Evolutionary conservation across 2,888 invertebrate genomes (phyloP).

Genomic region (Parascotia fuliginaria): DNA sequence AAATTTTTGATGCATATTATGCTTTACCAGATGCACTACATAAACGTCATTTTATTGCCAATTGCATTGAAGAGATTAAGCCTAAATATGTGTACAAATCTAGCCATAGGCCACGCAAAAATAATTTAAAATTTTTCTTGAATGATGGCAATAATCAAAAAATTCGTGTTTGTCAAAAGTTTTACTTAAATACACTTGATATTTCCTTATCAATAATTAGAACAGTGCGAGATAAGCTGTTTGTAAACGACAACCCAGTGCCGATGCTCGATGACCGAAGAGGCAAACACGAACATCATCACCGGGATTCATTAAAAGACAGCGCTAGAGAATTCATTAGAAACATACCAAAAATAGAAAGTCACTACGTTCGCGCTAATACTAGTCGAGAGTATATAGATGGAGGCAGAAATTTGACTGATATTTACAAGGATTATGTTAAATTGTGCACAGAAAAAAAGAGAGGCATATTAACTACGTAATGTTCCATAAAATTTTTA

Average conservation of each 20-base stretch:
- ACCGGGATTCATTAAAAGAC: conserved; percentile 3
- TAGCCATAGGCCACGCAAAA: conserved; percentile 2
- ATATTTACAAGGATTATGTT: conserved; percentile 7
- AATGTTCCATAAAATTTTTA: conserved; percentile 6
- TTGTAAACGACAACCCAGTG: conserved; percentile 2
- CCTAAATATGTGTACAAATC: conserved; percentile 6
- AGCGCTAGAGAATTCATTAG: conserved; percentile 6
- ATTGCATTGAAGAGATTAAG: conserved; percentile 2
- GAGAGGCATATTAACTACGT: conserved; percentile 3
- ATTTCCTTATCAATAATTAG: not conserved
- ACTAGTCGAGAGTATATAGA: conserved; percentile 1
- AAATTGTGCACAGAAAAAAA: conserved; percentile 6
- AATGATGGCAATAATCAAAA: conserved; percentile 3
- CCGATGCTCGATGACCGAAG: conserved; percentile 4
- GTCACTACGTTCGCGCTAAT: conserved; percentile 3
- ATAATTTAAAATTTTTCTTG: conserved; percentile 1
- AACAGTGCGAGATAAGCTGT: conserved; percentile 3
- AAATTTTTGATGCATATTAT: conserved; percentile 8
- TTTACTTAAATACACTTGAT: conserved; percentile 1
- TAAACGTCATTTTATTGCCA: conserved; percentile 5
- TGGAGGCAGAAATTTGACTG: conserved; percentile 3
- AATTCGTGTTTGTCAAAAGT: conserved; percentile 3
- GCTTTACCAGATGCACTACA: conserved; percentile 4
- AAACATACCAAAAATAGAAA: conserved; percentile 7
- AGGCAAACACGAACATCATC: conserved; percentile 7